These are phyloP conservation scores for Colletes gigas DNA, from an alignment of 1,140 invertebrate genomes.

Conservation along the genomic window DNA sequence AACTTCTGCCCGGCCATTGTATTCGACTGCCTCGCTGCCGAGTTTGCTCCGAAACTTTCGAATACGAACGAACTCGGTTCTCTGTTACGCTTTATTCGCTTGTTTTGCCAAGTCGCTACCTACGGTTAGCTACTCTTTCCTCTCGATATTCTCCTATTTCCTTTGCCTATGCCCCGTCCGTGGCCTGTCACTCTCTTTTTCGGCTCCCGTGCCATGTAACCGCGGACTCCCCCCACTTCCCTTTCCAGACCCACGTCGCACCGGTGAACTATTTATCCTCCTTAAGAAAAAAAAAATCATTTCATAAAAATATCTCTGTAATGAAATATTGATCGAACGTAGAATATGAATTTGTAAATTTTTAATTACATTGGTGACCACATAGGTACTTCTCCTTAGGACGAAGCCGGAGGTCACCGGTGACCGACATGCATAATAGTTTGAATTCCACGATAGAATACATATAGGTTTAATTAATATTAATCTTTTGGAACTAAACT, in stretches of 20 bases:
- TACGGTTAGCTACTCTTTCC: constrained; percentile 13
- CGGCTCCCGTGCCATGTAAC: neutral
- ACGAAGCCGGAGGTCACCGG: too few species aligned
- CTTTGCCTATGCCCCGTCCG: neutral
- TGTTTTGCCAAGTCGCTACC: constrained; percentile 67
- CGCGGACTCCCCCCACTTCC: neutral
- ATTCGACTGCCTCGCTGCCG: constrained; percentile 71
- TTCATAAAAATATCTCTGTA: too few species aligned
- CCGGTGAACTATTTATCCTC: too few species aligned
- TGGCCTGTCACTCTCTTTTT: neutral
- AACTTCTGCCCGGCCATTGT: constrained; percentile 76
- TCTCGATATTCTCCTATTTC: neutral
- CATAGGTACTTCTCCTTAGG: too few species aligned
- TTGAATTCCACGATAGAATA: too few species aligned
- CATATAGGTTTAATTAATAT: too few species aligned
- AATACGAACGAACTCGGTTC: constrained; percentile 75
- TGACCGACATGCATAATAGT: too few species aligned
- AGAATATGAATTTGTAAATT: too few species aligned
- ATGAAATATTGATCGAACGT: too few species aligned
- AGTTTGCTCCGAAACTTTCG: constrained; percentile 70
- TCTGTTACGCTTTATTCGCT: constrained; percentile 77
- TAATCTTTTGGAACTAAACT: too few species aligned
- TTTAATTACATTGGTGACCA: too few species aligned
- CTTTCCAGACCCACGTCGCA: neutral
- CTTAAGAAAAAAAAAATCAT: too few species aligned